Conservation (phyloP, 1,140 invertebrate genomes). For the Trichomalopsis sarcophagae region DNA sequence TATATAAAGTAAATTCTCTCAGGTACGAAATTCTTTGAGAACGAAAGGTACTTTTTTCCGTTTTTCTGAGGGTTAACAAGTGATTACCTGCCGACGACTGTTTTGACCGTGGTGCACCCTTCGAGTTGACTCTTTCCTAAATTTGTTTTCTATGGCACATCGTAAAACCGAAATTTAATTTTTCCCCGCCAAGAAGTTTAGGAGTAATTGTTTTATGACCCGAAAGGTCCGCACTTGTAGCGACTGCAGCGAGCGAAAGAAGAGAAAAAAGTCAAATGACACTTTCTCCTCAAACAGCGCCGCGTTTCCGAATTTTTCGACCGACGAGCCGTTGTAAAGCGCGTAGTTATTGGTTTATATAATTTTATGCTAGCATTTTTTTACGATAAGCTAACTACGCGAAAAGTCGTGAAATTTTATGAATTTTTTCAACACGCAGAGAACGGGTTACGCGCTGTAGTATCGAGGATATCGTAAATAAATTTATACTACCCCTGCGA, state of each 20-base stretch:
- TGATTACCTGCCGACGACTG: constrained; percentile 39
- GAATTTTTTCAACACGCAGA: not conserved
- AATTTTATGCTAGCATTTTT: no score
- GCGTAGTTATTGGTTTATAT: no score
- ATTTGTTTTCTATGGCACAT: constrained; percentile 43
- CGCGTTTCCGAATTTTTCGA: not conserved
- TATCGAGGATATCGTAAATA: not conserved
- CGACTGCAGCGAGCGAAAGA: not conserved
- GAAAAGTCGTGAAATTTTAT: not conserved
- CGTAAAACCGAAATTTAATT: constrained; percentile 46
- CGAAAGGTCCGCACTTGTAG: constrained; percentile 10
- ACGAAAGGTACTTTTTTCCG: constrained; percentile 7
- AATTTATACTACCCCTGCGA: not conserved
- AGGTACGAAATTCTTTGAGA: constrained; percentile 32
- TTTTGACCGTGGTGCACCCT: constrained; percentile 37
- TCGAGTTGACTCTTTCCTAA: constrained; percentile 29
- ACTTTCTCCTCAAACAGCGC: not conserved
- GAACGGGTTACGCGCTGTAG: not conserved
- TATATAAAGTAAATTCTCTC: constrained; percentile 12
- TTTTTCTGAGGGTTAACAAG: constrained; percentile 35
- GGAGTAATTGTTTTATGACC: constrained; percentile 30
- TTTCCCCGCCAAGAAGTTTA: constrained; percentile 6
- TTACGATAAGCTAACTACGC: no score
- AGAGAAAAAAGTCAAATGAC: constrained; percentile 4
- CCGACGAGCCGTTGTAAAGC: no score